phyloP scores from a whole-genome alignment of 2,113 vertebrate species.

The Seriola dumerili region DNA sequence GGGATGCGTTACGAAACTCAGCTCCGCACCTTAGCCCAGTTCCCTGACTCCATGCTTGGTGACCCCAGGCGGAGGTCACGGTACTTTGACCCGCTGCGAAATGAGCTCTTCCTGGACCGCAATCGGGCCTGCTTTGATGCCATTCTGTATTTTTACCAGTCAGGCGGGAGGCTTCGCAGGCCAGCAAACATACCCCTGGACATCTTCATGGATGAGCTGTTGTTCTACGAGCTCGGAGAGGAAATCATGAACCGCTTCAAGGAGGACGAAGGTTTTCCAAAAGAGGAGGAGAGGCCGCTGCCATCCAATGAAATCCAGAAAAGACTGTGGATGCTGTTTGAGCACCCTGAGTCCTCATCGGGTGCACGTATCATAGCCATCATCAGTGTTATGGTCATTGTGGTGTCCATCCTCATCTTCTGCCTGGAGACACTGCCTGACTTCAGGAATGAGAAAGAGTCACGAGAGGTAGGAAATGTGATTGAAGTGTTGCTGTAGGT shows the following conservation, averaged over 20 bases:
- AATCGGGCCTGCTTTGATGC: constrained; percentile 91
- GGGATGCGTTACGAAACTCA: constrained; percentile 91
- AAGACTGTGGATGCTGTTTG: constrained; percentile 93
- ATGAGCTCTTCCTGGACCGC: constrained; percentile 91
- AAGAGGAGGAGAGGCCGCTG: constrained; percentile 84
- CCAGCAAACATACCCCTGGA: constrained; percentile 92
- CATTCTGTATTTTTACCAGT: constrained; percentile 96
- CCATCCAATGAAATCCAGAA: constrained; percentile 85
- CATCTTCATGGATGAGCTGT: constrained; percentile 93
- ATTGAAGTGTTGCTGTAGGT: not conserved
- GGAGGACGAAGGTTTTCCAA: constrained; percentile 92
- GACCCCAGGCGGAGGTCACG: constrained; percentile 85
- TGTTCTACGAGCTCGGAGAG: constrained; percentile 92
- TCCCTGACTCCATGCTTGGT: constrained; percentile 89
- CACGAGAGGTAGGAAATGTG: constrained; percentile 84
- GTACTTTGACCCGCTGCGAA: constrained; percentile 89
- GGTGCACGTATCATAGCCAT: constrained; percentile 92
- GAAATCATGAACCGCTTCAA: constrained; percentile 90
- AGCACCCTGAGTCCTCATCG: constrained; percentile 93
- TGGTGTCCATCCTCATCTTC: constrained; percentile 95
- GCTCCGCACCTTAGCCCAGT: constrained; percentile 88
- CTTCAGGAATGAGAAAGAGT: constrained; percentile 88
- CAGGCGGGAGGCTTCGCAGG: constrained; percentile 90
- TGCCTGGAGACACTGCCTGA: constrained; percentile 95
- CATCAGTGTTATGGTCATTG: constrained; percentile 94